Conservation (phyloP, 2,888 invertebrate species). For the Andrena camellia region DNA sequence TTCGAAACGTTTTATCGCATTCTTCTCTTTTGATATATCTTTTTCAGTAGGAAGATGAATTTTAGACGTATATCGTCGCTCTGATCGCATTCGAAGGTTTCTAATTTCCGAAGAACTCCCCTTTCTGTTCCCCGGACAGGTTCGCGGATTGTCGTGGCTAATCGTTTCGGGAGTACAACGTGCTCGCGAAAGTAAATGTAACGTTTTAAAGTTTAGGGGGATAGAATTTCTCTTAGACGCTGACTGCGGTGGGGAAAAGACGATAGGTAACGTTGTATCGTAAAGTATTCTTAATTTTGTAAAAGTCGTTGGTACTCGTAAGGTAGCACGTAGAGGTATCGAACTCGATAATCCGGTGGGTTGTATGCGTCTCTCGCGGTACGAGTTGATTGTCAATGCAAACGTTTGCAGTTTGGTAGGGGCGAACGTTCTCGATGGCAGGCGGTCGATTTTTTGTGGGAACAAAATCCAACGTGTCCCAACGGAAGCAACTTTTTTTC, state of each 20-base stretch:
- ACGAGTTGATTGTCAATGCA: neutral
- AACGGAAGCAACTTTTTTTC: neutral
- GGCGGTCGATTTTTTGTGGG: neutral
- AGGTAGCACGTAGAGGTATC: conserved; percentile 18
- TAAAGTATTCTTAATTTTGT: conserved; percentile 36
- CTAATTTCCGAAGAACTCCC: neutral
- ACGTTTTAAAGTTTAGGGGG: conserved; percentile 26
- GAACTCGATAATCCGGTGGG: conserved; percentile 5
- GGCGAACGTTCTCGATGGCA: neutral
- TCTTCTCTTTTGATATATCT: no score
- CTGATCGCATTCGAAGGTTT: neutral
- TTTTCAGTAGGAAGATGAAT: neutral
- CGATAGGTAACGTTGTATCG: conserved; percentile 18
- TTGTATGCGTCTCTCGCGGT: neutral
- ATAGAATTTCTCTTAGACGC: conserved; percentile 21
- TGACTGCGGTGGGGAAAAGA: conserved; percentile 7
- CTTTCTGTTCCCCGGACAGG: neutral
- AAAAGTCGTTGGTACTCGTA: conserved; percentile 11
- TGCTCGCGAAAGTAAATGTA: neutral
- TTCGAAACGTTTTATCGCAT: neutral
- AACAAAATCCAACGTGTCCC: neutral
- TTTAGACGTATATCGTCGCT: neutral
- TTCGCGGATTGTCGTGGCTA: neutral
- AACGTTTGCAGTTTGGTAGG: conserved; percentile 27
- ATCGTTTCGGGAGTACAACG: neutral